Percentiles rank a stretch among this genome's conserved stretches.
Conservation (phyloP, 2,888 invertebrate genomes). For the Pristionchus entomophagus region DNA sequence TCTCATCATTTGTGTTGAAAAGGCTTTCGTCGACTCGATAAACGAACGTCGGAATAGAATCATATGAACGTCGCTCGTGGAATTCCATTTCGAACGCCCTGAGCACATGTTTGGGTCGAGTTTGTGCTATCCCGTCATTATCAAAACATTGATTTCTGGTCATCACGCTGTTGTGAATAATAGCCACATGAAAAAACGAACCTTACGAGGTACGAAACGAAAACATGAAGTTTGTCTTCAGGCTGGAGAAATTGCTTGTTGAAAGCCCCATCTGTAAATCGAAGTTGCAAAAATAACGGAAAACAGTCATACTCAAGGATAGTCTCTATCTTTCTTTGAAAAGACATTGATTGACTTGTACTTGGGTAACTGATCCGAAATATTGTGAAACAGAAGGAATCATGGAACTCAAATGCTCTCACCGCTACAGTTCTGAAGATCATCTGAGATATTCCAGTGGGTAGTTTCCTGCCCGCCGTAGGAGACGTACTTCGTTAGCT, state of each 20-base stretch:
- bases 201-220: not conserved
- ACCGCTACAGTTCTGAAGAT: not conserved
- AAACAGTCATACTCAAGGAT: not conserved
- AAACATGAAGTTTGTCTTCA: not conserved
- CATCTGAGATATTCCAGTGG: not conserved
- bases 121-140: no score
- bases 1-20: constrained; percentile 2
- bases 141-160: no score
- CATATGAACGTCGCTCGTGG: not conserved
- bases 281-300: not conserved
- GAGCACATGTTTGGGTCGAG: no score
- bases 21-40: not conserved
- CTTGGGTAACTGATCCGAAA: no score
- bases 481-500: not conserved
- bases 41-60: not conserved
- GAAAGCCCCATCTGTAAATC: not conserved
- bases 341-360: not conserved
- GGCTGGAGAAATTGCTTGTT: not conserved
- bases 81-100: not conserved
- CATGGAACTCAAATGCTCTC: no score
- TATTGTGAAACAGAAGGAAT: no score
- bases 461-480: not conserved
- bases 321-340: not conserved
- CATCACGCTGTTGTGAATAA: no score
- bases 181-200: not conserved